These are phyloP conservation scores for Microctenopoma steveboyesi DNA, from an alignment of 2,797 vertebrate species.

Conservation along the genomic window DNA sequence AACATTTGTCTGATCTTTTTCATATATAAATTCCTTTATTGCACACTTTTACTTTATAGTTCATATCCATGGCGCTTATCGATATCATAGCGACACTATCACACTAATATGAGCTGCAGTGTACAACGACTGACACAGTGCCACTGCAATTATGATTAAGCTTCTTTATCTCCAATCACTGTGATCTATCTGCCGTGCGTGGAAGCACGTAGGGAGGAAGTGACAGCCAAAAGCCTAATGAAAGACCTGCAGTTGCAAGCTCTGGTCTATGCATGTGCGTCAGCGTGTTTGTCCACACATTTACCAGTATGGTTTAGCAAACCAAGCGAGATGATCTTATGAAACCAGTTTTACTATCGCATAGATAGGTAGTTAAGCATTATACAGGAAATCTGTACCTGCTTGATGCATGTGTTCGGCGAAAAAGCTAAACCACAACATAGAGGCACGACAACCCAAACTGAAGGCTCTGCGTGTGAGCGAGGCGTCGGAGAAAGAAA, in stretches of 20 bases:
- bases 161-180: slow-evolving; percentile 63
- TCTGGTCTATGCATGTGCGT: not conserved
- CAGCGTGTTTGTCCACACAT: slow-evolving; percentile 7
- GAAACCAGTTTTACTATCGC: slow-evolving; percentile 14
- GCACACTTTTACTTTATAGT: not conserved
- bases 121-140: slow-evolving; percentile 8
- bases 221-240: slow-evolving; percentile 42
- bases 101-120: not conserved
- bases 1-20: not conserved
- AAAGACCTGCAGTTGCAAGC: slow-evolving; percentile 44
- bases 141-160: slow-evolving; percentile 63
- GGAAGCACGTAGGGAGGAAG: slow-evolving; percentile 65
- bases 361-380: slow-evolving; percentile 23
- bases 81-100: no score
- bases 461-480: slow-evolving; percentile 33
- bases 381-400: slow-evolving; percentile 65
- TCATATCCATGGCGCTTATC: no score
- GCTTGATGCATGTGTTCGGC: slow-evolving; percentile 52
- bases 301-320: slow-evolving; percentile 26
- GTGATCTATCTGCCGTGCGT: slow-evolving; percentile 67
- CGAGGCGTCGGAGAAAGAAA: slow-evolving; percentile 17
- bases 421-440: slow-evolving; percentile 50
- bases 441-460: slow-evolving; percentile 39
- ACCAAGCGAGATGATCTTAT: slow-evolving; percentile 16
- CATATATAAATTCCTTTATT: not conserved